Base-by-base conservation (phyloP, 1,140 invertebrate species). In the Drosophila varians region DNA sequence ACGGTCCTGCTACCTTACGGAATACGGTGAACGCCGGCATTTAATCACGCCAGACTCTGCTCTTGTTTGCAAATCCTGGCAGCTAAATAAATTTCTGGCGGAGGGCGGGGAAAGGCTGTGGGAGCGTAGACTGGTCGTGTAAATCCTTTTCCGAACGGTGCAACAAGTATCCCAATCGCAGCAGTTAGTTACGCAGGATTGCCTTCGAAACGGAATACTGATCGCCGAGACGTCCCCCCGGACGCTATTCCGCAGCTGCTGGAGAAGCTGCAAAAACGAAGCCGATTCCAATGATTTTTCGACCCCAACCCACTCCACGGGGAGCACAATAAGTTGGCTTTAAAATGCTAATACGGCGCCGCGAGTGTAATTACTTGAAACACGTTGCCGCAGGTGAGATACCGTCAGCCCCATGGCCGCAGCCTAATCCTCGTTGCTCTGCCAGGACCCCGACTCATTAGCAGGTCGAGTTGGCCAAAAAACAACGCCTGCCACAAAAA, bases 291-390 rank as follows among this genome's bases (percentile, higher is more conserved):
- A 42, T 36, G 42, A 49, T 60, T 46, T 34, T 28, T 57, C 6
- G 21, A 28, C 68, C 48, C 45, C 71, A 72, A 21, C 21, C 4
- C 21, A 2, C 2, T 21, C 4, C n/a, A n/a, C n/a, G n/a, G n/a
- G n/a, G n/a, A n/a, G 47, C 49, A 65, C 64, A 77, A 82, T 83
- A 83, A 77, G 65, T 71, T 77, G 74, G 55, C 74, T 71, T 74
- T 66, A 76, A 87, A 86, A 87, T 87, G 82, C 77, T 74, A 87
- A 87, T 80, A 86, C 80, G 77, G 80, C 76, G 75, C 70, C 57
- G 71, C 58, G 77, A 70, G 80, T 58, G 80, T 82, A 86, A 86
- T 86, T 87, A 87, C 77, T 86, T 82, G 77, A 86, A 86, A 87
- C 77, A 86, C 76, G 80, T 86, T 86, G 72, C 55, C 70, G 40